Base-by-base conservation (phyloP, 1,140 invertebrate genomes). In the Coelopa frigida region DNA sequence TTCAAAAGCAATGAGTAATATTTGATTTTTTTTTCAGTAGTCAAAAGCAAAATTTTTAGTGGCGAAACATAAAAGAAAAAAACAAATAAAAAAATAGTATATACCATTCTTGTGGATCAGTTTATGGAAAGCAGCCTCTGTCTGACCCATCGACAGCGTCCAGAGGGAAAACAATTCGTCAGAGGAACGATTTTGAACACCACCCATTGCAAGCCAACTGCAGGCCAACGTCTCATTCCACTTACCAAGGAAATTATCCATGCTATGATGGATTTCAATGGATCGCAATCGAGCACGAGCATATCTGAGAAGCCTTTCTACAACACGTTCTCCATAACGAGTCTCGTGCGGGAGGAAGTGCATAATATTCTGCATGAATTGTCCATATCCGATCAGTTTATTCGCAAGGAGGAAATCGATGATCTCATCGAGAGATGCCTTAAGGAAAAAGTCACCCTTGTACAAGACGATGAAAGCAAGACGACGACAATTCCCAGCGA, bases 151-250 rank as follows among this genome's bases (percentile, higher is more conserved):
- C n/a, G n/a, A n/a, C n/a, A n/a, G n/a, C n/a, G n/a, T n/a, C n/a
- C n/a, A n/a, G n/a, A n/a, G n/a, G n/a, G n/a, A n/a, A n/a, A n/a
- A n/a, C n/a, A n/a, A n/a, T n/a, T n/a, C n/a, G n/a, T n/a, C n/a
- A n/a, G n/a, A n/a, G n/a, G n/a, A n/a, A n/a, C n/a, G n/a, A n/a
- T n/a, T n/a, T n/a, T n/a, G n/a, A n/a, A n/a, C n/a, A n/a, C n/a
- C n/a, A n/a, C n/a, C n/a, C n/a, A n/a, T n/a, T n/a, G n/a, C n/a
- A n/a, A n/a, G n/a, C n/a, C n/a, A n/a, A n/a, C n/a, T n/a, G n/a
- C n/a, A n/a, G n/a, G n/a, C n/a, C 39, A 42, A 42, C 46, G 46
- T 36, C 27, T 48, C 10, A 48, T 48, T 12, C 46, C 46, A 10
- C 14, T 48, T 35, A 42, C 46, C n/a, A 21, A 20, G 29, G 20